Percentiles rank a stretch among this genome's conserved stretches.
These are phyloP conservation scores for Pyrocephalus nanus DNA, from an alignment of 2,797 vertebrate species.

Conservation along the genomic window DNA sequence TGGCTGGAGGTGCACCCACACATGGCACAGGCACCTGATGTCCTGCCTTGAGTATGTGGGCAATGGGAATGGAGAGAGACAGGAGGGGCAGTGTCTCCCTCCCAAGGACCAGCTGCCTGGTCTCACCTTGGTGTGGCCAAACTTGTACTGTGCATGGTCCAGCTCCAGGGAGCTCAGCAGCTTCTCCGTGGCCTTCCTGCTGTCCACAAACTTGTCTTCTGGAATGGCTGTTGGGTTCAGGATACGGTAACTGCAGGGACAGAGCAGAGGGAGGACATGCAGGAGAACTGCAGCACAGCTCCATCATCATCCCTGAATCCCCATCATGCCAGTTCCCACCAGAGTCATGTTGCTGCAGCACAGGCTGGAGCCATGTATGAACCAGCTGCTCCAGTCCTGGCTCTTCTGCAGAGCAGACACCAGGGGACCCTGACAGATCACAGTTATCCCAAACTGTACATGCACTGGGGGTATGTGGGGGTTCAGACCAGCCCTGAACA, in stretches of 20 bases:
- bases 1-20: neutral
- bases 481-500: neutral
- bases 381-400: neutral
- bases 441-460: neutral
- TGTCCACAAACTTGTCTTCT: slow-evolving; percentile 91
- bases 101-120: neutral
- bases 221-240: slow-evolving; percentile 91
- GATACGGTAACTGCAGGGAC: slow-evolving; percentile 85
- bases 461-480: rapidly evolving
- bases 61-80: neutral
- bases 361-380: neutral
- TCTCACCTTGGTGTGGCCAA: slow-evolving; percentile 91
- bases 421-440: no score
- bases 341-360: neutral
- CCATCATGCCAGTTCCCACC: neutral
- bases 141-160: slow-evolving; percentile 88
- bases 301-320: neutral
- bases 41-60: neutral
- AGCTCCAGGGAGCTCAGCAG: slow-evolving; percentile 87
- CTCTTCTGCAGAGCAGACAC: neutral
- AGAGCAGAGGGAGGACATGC: neutral
- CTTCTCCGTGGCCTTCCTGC: slow-evolving; percentile 92
- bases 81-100: neutral
- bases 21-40: neutral
- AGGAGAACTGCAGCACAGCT: neutral